Evolutionary conservation across 2,888 invertebrate genomes (phyloP), one percentile per base, ranked within the genome.

Genomic region (Drosophila infuscata): DNA sequence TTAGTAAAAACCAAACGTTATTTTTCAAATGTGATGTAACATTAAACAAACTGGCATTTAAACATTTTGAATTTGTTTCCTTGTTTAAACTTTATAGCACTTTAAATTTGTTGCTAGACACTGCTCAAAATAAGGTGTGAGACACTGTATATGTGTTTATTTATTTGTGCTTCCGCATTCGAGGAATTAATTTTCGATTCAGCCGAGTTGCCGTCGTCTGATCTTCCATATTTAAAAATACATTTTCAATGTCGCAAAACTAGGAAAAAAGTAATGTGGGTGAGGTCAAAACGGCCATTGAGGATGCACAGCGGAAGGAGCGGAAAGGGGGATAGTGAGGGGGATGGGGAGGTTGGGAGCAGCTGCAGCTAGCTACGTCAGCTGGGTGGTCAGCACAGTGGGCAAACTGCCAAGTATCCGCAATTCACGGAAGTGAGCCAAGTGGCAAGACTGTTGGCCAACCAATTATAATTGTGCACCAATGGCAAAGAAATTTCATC

Each of bases 371-470:
- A 79, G 51, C 57, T 57, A 32, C 78, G 78, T 78, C 78, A 78
- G 76, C 81, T 75, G 74, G 73, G 46, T 25, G 46, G 46, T 46
- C 89, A 88, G 79, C 85, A 86, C 85, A 89, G 88, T 86, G 89
- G 85, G 85, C 89, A 89, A 48, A 20, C 7, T 67, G 85, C 85
- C 85, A 86, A 70, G 60, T 70, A 68, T 63, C 46, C 63, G 43
- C 60, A 73, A 74, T 71, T 84, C 73, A 51, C 84, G 81, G 87
- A 87, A 84, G 84, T 81, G 78, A 74, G 85, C 84, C 82, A 87
- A 83, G 74, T 70, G 65, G 57, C 60, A 63, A 56, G 41, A 56
- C 59, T 60, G 51, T 43, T 57, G 73, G 66, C 66, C 62, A 72
- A 74, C 48, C 73, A 77, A 81, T 77, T 80, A 77, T 70, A 79